These are phyloP conservation scores for Bellardia bayeri DNA, from an alignment of 2,888 invertebrate genomes.

Conservation along the genomic window DNA sequence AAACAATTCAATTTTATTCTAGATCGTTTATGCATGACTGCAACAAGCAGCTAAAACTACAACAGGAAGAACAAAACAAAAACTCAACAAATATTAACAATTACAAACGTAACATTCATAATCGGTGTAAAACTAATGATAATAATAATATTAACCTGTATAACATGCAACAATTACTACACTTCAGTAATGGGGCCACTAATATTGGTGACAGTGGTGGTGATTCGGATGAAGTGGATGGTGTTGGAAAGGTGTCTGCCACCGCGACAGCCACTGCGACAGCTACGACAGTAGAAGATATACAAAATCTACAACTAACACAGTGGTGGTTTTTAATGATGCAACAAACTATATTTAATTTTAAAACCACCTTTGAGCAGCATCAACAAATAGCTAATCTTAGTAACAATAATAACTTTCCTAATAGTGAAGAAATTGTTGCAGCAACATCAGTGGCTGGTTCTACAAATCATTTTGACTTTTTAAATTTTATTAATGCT, in stretches of 20 bases:
- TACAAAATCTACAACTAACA: constrained; percentile 79
- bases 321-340: constrained; percentile 83
- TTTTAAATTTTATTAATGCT: constrained; percentile 45
- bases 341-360: constrained; percentile 80
- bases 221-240: constrained; percentile 24
- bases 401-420: constrained; percentile 18
- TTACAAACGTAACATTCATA: constrained; percentile 25
- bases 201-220: not conserved
- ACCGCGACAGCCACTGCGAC: constrained; percentile 49
- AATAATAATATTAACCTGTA: constrained; percentile 26
- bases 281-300: constrained; percentile 65
- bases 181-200: constrained; percentile 34
- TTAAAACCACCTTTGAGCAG: constrained; percentile 72
- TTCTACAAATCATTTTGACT: constrained; percentile 45
- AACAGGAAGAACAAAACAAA: constrained; percentile 25
- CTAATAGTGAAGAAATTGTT: constrained; percentile 11
- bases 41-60: constrained; percentile 71
- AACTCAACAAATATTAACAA: constrained; percentile 49
- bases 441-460: constrained; percentile 73
- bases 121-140: constrained; percentile 13
- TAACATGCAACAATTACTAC: constrained; percentile 59
- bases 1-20: constrained; percentile 22
- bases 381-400: constrained; percentile 58
- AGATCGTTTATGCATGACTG: constrained; percentile 82
- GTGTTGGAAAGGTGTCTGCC: not conserved